Percentiles rank a stretch among this genome's conserved stretches.
These are phyloP conservation scores for Semnornis frantzii DNA, from an alignment of 2,113 vertebrate species.

Conservation along the genomic window DNA sequence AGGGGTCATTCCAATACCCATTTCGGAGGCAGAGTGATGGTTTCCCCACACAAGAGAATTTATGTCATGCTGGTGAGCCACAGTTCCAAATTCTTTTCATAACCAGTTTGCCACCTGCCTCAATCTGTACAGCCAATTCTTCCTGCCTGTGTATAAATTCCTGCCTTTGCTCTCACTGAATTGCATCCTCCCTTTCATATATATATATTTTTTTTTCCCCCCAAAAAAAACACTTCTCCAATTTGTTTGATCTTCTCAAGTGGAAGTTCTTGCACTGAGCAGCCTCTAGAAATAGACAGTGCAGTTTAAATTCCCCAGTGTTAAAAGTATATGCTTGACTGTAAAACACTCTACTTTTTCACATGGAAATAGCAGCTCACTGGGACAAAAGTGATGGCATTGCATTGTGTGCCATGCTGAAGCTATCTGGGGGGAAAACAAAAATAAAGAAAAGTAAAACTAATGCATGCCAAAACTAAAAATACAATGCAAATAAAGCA, in stretches of 20 bases:
- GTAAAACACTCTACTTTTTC: constrained; percentile 60
- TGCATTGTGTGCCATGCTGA: constrained; percentile 5
- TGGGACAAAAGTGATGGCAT: constrained; percentile 30
- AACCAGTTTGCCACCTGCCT: neutral
- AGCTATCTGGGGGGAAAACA: neutral
- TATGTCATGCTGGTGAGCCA: neutral
- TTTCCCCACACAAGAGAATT: neutral
- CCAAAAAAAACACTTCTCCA: constrained; percentile 35
- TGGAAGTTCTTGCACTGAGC: constrained; percentile 52
- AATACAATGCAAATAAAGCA: constrained; percentile 4
- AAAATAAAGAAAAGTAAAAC: neutral
- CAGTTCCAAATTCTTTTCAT: neutral
- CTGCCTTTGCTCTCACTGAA: constrained; percentile 15
- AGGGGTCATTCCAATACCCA: neutral
- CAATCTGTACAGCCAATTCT: neutral
- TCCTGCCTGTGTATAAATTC: neutral
- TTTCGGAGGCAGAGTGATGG: neutral
- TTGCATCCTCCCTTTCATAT: constrained; percentile 6
- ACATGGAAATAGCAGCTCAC: constrained; percentile 63
- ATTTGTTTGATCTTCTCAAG: constrained; percentile 67
- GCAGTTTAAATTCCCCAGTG: constrained; percentile 51
- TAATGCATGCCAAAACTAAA: constrained; percentile 12
- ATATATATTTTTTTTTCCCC: neutral
- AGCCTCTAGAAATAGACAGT: constrained; percentile 36
- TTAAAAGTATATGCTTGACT: constrained; percentile 63